Evolutionary conservation across 2,113 vertebrate species (phyloP).

Genomic region (Stegostoma tigrinum): DNA sequence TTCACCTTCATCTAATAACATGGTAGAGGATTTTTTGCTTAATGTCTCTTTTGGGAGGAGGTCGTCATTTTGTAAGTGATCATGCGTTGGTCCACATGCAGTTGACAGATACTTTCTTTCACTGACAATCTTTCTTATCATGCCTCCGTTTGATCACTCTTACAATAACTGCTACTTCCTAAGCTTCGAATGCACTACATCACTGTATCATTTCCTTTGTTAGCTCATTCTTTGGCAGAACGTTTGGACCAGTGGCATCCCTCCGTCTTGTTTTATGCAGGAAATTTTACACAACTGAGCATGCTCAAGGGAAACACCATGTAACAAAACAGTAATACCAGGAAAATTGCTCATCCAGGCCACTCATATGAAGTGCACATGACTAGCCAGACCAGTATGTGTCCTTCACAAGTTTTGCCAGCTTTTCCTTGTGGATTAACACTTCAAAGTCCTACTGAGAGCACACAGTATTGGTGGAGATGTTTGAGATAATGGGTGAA

Average conservation of each 20-base stretch:
- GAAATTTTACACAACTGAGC: neutral
- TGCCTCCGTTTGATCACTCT: neutral
- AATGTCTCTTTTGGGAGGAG: neutral
- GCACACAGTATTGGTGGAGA: too few species aligned
- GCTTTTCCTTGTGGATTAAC: too few species aligned
- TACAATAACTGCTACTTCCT: neutral
- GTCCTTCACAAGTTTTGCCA: too few species aligned
- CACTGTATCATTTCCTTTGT: neutral
- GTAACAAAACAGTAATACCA: too few species aligned
- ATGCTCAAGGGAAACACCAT: too few species aligned
- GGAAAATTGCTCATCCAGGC: too few species aligned
- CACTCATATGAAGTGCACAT: too few species aligned
- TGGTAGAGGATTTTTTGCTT: too few species aligned
- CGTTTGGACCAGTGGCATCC: neutral
- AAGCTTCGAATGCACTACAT: neutral
- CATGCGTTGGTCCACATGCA: neutral
- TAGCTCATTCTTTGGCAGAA: neutral
- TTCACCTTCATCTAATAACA: too few species aligned
- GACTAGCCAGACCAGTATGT: too few species aligned
- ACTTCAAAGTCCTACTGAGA: neutral
- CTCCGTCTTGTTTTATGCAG: neutral
- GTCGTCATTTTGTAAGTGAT: neutral
- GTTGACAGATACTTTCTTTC: neutral
- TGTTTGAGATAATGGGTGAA: too few species aligned
- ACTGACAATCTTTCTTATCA: neutral